Evolutionary conservation across 2,113 vertebrate genomes (phyloP).

Genomic region (Bolborhynchus lineola): DNA sequence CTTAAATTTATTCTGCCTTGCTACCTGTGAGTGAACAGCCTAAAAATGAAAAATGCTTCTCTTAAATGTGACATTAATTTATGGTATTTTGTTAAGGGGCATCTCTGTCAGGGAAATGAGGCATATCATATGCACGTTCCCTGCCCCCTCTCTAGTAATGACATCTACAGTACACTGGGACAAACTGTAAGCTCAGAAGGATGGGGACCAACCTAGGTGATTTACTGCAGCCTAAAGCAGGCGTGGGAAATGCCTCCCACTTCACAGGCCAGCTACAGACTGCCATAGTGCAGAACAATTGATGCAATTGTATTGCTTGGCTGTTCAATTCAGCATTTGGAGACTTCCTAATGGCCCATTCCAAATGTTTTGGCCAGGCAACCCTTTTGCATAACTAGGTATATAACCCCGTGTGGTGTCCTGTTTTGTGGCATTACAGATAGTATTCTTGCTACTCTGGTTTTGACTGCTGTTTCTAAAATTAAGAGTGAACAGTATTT

Average conservation of each 20-base stretch:
- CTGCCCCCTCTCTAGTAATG: neutral
- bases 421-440: neutral
- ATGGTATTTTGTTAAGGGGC: neutral
- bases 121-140: neutral
- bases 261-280: neutral
- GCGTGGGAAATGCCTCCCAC: conserved; percentile 45
- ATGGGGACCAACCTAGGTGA: neutral
- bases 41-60: neutral
- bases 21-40: neutral
- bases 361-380: conserved; percentile 16
- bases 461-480: neutral
- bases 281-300: conserved; percentile 21
- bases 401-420: neutral
- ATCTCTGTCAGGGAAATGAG: neutral
- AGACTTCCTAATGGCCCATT: conserved; percentile 47
- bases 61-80: neutral
- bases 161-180: neutral
- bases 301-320: neutral
- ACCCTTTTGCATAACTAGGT: neutral
- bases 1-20: neutral
- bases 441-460: accelerated
- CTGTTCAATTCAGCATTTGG: neutral
- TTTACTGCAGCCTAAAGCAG: conserved; percentile 24
- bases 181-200: neutral
- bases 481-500: neutral